Evolutionary conservation across 2,888 invertebrate species (phyloP).

Genomic region (Macrosiphum euphorbiae): DNA sequence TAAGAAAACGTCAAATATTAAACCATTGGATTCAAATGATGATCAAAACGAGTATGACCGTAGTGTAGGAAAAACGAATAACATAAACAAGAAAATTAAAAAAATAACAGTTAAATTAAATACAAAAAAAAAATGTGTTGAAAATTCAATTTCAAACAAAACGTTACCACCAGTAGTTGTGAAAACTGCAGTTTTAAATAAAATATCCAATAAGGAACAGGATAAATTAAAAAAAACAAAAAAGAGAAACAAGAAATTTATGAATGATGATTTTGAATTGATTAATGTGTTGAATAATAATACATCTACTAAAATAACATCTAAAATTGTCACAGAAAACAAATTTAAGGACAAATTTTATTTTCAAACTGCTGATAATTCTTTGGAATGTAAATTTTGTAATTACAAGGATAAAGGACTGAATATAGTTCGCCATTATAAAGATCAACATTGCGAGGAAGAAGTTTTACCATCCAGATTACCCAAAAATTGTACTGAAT

Average conservation of each 20-base stretch:
- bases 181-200: not conserved
- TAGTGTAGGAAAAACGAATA: not conserved
- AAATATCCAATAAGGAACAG: not conserved
- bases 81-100: not conserved
- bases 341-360: constrained; percentile 49
- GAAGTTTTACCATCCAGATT: constrained; percentile 56
- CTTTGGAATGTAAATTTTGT: constrained; percentile 60
- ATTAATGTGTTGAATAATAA: not conserved
- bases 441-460: constrained; percentile 4
- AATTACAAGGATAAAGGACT: constrained; percentile 6
- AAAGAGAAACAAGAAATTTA: not conserved
- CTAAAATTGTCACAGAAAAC: not conserved
- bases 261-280: not conserved
- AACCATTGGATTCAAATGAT: constrained; percentile 68
- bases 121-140: not conserved
- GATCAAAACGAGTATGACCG: not conserved
- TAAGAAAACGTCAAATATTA: not conserved
- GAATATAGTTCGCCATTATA: constrained; percentile 53
- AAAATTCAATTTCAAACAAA: not conserved
- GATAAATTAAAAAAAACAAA: constrained; percentile 10
- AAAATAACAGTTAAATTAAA: not conserved
- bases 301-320: not conserved
- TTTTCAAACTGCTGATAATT: constrained; percentile 26
- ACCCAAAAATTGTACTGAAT: constrained; percentile 19
- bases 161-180: not conserved